phyloP scores from a whole-genome alignment of 2,113 vertebrate species.

The Rhinopomastus cyanomelas region DNA sequence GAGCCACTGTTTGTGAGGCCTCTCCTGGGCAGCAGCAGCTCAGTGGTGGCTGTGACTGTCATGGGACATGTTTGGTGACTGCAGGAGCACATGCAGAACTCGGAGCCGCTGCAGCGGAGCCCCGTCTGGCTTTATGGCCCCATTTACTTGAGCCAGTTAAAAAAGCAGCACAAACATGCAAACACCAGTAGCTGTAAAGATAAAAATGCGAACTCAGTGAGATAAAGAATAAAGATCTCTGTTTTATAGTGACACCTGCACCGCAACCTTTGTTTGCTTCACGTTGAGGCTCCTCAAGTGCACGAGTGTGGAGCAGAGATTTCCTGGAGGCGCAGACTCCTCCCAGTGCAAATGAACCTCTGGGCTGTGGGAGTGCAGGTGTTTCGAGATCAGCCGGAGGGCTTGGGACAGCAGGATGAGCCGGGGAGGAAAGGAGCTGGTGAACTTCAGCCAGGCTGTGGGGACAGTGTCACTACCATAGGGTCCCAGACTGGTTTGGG shows the following conservation, averaged over 20 bases:
- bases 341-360: not conserved
- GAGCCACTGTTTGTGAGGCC: not conserved
- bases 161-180: constrained; percentile 59
- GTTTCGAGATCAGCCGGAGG: not conserved
- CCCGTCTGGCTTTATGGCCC: not conserved
- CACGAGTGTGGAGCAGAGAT: not conserved
- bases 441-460: not conserved
- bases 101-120: not conserved
- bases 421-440: too few relatives aligned
- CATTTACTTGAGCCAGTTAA: constrained; percentile 40
- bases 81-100: not conserved
- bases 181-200: constrained; percentile 65
- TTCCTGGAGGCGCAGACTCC: constrained; percentile 45
- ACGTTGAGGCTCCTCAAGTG: not conserved
- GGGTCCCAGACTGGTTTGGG: too few relatives aligned
- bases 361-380: not conserved
- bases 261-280: constrained; percentile 53
- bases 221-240: constrained; percentile 24
- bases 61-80: rapidly evolving
- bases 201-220: constrained; percentile 57
- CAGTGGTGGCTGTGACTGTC: not conserved
- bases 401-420: not conserved
- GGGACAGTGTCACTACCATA: not conserved
- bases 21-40: not conserved
- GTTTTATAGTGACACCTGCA: constrained; percentile 34